These are phyloP conservation scores for Rallus limicola DNA, from an alignment of 2,113 vertebrate species.

Conservation along the genomic window DNA sequence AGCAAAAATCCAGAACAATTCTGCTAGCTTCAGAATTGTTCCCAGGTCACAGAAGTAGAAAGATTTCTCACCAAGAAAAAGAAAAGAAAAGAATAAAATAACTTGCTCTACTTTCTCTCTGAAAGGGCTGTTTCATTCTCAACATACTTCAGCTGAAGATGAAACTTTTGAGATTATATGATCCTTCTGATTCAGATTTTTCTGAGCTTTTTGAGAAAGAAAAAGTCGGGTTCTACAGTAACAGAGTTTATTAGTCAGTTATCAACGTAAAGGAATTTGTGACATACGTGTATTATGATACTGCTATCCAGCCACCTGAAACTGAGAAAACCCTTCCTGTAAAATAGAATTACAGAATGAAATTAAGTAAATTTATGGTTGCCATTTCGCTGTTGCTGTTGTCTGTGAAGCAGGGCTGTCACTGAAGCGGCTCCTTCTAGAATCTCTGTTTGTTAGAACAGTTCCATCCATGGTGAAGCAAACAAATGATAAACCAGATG, in stretches of 20 bases:
- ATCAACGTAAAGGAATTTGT: neutral
- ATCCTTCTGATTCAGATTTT: neutral
- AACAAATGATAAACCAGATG: neutral
- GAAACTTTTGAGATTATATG: neutral
- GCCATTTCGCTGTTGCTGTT: neutral
- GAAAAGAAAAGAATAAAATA: neutral
- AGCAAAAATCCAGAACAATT: neutral
- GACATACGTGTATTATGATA: neutral
- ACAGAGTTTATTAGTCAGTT: neutral
- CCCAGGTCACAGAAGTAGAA: neutral
- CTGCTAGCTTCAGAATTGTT: neutral
- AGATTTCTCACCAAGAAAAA: neutral
- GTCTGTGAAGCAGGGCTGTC: neutral
- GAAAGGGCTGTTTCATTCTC: neutral
- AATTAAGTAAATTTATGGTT: neutral
- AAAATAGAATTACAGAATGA: neutral
- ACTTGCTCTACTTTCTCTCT: neutral
- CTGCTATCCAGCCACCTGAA: neutral
- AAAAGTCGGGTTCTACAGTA: neutral
- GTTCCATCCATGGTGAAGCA: neutral
- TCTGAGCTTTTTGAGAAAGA: too few species aligned
- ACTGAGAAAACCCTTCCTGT: neutral
- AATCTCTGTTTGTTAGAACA: neutral
- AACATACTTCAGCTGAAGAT: neutral
- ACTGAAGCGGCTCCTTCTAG: neutral